Evolutionary conservation across 2,888 invertebrate genomes (phyloP).

Genomic region (Ferrisia virgata): DNA sequence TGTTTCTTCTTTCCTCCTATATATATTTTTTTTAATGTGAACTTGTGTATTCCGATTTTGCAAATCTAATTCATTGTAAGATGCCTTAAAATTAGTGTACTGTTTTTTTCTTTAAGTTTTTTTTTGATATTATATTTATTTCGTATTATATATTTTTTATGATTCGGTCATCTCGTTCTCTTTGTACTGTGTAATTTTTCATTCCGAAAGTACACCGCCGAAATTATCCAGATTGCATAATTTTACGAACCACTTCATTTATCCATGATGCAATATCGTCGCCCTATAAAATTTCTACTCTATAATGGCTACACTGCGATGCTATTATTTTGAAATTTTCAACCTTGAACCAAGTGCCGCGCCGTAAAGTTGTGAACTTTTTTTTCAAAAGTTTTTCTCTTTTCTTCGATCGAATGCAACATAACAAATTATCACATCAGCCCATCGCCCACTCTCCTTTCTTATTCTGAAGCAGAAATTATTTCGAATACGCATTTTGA

Average conservation of each 20-base stretch:
- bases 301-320: not conserved
- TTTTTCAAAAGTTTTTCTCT: not conserved
- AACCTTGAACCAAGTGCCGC: not conserved
- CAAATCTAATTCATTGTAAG: conserved; percentile 21
- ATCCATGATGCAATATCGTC: not conserved
- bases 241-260: not conserved
- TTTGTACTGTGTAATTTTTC: too few species aligned
- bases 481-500: not conserved
- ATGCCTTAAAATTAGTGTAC: conserved; percentile 32
- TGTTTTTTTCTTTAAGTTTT: conserved; percentile 23
- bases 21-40: not conserved
- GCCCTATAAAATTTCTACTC: not conserved
- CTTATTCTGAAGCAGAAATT: too few species aligned
- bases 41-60: conserved; percentile 22
- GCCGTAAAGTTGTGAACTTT: not conserved
- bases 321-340: not conserved
- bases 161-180: not conserved
- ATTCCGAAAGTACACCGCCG: not conserved
- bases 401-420: not conserved
- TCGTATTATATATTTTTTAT: conserved; percentile 32
- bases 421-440: not conserved
- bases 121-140: conserved; percentile 33
- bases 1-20: conserved; percentile 21
- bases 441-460: not conserved
- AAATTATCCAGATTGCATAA: not conserved